Evolutionary conservation across 2,888 invertebrate genomes (phyloP).

Genomic region (Eubasilissa splendida): DNA sequence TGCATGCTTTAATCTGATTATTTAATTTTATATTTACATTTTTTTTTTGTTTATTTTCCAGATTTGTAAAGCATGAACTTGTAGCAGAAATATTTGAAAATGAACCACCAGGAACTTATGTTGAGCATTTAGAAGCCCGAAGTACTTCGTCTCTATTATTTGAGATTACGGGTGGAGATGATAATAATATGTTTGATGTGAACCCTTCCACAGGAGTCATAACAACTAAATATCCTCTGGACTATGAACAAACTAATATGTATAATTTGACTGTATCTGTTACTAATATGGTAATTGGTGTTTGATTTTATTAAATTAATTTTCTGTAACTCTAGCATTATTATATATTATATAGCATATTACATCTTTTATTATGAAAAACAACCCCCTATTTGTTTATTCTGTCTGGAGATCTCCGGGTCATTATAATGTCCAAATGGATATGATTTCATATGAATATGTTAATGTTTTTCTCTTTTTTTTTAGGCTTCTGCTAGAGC

Average conservation of each 20-base stretch:
- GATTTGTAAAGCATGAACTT: constrained; percentile 63
- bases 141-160: constrained; percentile 87
- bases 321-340: too few relatives aligned
- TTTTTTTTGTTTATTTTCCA: constrained; percentile 60
- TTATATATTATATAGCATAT: too few relatives aligned
- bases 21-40: constrained; percentile 23
- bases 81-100: constrained; percentile 88
- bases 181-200: constrained; percentile 82
- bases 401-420: too few relatives aligned
- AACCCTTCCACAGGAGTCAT: constrained; percentile 92
- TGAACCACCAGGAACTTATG: constrained; percentile 83
- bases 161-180: constrained; percentile 82
- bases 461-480: not conserved
- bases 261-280: constrained; percentile 90
- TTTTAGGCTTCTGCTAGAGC: constrained; percentile 76
- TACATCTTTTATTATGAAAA: too few relatives aligned
- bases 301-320: not conserved
- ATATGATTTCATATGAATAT: not conserved
- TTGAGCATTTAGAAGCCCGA: constrained; percentile 85
- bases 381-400: too few relatives aligned
- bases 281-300: constrained; percentile 83
- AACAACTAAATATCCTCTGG: constrained; percentile 82
- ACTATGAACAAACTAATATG: constrained; percentile 83
- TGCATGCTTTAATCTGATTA: not conserved
- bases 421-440: too few relatives aligned